phyloP scores from a whole-genome alignment of 2,888 invertebrate genomes.

The Buathra laborator region DNA sequence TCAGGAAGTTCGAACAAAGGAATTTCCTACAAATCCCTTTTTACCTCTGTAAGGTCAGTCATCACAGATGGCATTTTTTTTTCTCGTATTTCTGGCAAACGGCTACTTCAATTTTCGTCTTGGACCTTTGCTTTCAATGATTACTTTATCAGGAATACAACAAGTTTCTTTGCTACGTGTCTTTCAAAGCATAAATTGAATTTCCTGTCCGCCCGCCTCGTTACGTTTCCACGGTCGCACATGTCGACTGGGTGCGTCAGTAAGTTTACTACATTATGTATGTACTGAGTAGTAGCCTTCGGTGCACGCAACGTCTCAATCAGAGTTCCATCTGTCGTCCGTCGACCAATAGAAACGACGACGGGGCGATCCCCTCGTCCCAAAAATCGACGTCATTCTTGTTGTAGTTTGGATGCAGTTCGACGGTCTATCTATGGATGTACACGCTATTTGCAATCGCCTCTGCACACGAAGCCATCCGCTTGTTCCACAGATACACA shows the following conservation, averaged over 20 bases:
- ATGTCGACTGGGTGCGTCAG: conserved; percentile 51
- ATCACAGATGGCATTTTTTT: conserved; percentile 17
- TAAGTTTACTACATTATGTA: conserved; percentile 39
- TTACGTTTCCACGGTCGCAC: conserved; percentile 57
- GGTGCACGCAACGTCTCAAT: conserved; percentile 70
- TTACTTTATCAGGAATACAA: conserved; percentile 46
- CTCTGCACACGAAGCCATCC: conserved; percentile 24
- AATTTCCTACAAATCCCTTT: neutral
- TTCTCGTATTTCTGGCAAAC: neutral
- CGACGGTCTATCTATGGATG: conserved; percentile 1
- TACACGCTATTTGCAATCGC: conserved; percentile 30
- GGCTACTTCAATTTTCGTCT: neutral
- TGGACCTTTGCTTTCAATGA: neutral
- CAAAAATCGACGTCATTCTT: conserved; percentile 25
- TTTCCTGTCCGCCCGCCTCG: conserved; percentile 52
- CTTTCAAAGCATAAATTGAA: conserved; percentile 30
- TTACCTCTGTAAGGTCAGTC: neutral
- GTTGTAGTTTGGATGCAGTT: neutral
- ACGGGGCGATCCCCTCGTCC: conserved; percentile 17
- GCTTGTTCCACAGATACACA: conserved; percentile 1
- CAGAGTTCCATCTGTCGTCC: conserved; percentile 72
- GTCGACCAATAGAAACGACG: conserved; percentile 42
- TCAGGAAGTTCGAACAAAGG: conserved; percentile 11
- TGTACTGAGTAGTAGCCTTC: conserved; percentile 16
- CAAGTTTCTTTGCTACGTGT: conserved; percentile 7